Evolutionary conservation across 1,140 invertebrate genomes (phyloP), one percentile per base, ranked within the genome.

Genomic region (Venustaconcha ellipsiformis): DNA sequence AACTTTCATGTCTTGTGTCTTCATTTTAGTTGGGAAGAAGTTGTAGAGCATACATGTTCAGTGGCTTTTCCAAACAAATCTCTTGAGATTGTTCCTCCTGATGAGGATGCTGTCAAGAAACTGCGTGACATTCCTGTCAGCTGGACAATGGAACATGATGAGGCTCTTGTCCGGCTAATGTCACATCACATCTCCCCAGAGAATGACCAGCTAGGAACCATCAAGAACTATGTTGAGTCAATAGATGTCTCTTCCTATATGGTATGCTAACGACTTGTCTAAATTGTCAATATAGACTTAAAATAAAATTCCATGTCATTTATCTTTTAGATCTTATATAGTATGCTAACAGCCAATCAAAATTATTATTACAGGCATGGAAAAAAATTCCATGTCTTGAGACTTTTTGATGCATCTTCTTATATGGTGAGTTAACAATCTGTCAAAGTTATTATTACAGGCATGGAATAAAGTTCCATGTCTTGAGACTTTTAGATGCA

Each of bases 141-240:
- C 70, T 90, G 89, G 89, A 82, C 84, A 37, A 68, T 87, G 77
- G 85, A 88, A 64, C 82, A 87, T 76, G 89, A 90, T 79, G 88
- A 88, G 67, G 84, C 85, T 17, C 78, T 90, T n/a, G 87, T 87
- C 1, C 80, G 85, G 57, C 82, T 90, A 48, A 85, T 90, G 79
- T 85, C 84, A 13, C 83, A 88, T 74, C 79, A 84, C 72, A 79
- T 87, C 18, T 82, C 84, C 37, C 80, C 82, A 66, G 85, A 89
- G 60, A 86, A 86, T 78, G 83, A 87, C 56, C 82, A 86, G 57
- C 76, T 89, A 57, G 88, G 88, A 14, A 85, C 70, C 62, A 85
- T 89, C 20, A 84, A 84, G 70, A 82, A 85, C 67, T 89, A 84
- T 83, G 87, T 89, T 70, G 86, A 90, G 70, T 82, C 84, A 67